phyloP scores from a whole-genome alignment of 2,888 invertebrate species.

The Agonopterix arenella region DNA sequence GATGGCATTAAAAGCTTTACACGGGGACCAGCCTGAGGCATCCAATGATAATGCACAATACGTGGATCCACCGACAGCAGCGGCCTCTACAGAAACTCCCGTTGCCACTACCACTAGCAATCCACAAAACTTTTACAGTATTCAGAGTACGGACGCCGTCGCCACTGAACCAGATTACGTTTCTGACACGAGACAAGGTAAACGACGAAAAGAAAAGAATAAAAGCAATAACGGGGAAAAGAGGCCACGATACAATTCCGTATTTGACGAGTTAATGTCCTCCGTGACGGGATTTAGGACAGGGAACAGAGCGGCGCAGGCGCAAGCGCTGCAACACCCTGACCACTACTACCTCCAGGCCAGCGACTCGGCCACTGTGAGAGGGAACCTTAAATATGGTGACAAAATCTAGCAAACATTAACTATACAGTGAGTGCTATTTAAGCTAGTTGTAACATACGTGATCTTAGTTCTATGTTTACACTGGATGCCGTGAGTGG shows the following conservation, averaged over 20 bases:
- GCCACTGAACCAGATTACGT: slow-evolving; percentile 2
- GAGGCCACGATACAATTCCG: slow-evolving; percentile 5
- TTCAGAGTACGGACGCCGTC: slow-evolving; percentile 7
- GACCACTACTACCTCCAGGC: slow-evolving; percentile 17
- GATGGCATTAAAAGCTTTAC: slow-evolving; percentile 53
- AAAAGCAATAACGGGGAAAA: slow-evolving; percentile 1
- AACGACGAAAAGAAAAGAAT: slow-evolving; percentile 7
- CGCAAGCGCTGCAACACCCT: slow-evolving; percentile 3
- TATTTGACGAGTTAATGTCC: slow-evolving; percentile 12
- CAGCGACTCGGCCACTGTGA: slow-evolving; percentile 23
- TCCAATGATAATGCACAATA: slow-evolving; percentile 60
- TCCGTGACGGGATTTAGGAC: slow-evolving; percentile 9
- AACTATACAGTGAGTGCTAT: slow-evolving; percentile 23
- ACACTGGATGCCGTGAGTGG: slow-evolving; percentile 25
- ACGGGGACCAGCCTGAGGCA: slow-evolving; percentile 50
- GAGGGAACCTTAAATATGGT: slow-evolving; percentile 58
- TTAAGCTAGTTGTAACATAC: slow-evolving; percentile 22
- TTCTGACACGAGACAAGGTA: slow-evolving; percentile 4
- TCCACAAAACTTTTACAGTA: slow-evolving; percentile 1
- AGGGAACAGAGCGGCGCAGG: neutral
- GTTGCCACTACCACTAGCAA: slow-evolving; percentile 30
- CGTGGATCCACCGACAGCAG: slow-evolving; percentile 44
- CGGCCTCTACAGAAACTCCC: slow-evolving; percentile 25
- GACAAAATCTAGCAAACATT: slow-evolving; percentile 52
- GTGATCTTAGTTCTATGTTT: slow-evolving; percentile 43